Percentiles rank a stretch among this genome's conserved stretches.
Evolutionary conservation across 2,113 vertebrate species (phyloP).

Genomic region (Puma concolor): DNA sequence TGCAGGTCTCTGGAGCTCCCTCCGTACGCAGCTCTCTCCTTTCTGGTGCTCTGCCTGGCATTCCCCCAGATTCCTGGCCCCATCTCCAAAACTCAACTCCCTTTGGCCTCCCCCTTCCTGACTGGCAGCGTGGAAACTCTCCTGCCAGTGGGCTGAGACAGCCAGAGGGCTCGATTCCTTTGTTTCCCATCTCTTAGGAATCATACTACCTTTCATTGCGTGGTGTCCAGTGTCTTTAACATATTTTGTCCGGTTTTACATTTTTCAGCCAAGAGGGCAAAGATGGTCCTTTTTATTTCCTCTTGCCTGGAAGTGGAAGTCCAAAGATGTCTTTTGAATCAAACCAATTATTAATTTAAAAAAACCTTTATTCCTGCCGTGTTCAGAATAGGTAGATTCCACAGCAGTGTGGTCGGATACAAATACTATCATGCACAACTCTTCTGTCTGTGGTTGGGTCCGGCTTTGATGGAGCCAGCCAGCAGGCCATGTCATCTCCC

Average conservation of each 20-base stretch:
- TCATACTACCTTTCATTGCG: not conserved
- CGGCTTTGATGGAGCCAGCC: not conserved
- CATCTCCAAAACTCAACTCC: not conserved
- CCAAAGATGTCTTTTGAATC: not conserved
- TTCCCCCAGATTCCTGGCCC: not conserved
- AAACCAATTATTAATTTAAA: not conserved
- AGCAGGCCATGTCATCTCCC: not conserved
- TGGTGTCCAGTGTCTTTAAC: not conserved
- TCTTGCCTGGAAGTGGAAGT: not conserved
- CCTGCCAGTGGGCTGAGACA: not conserved
- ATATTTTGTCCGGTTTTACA: not conserved
- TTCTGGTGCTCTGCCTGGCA: not conserved
- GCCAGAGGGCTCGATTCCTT: not conserved
- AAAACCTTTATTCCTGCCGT: not conserved
- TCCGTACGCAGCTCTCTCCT: not conserved
- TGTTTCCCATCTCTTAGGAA: not conserved
- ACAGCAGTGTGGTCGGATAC: not conserved
- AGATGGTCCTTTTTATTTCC: not conserved
- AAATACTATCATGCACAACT: not conserved
- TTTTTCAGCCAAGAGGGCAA: not conserved
- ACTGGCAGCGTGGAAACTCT: not conserved
- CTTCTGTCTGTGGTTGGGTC: not conserved
- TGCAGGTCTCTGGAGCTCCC: not conserved
- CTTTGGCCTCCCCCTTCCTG: not conserved
- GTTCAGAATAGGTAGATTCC: not conserved